Base-by-base conservation (phyloP, 2,888 invertebrate genomes). In the Lottia gigantea region DNA sequence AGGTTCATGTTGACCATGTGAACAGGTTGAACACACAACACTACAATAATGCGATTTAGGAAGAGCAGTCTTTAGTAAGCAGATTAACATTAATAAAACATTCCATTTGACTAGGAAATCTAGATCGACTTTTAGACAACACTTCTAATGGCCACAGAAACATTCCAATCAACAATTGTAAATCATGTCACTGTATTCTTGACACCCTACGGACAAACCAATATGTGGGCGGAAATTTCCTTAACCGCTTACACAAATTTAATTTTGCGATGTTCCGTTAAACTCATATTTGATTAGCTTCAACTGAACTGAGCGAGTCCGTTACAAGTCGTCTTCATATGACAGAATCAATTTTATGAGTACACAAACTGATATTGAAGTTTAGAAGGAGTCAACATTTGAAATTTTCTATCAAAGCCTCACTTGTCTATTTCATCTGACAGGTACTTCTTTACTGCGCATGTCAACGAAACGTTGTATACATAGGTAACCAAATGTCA, bases 21-120 rank as follows among this genome's bases (percentile, higher is more conserved):
- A 68, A 68, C 68, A 68, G 31, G 45, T 49, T 47, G 15, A 26
- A 47, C 64, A 62, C 64, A 68, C 68, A 68, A 14, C 25, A 14
- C 63, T 68, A 68, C 68, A 68, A 68, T 68, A 64, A 68, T 68
- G 62, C 64, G 68, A 68, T 68, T 68, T 68, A 68, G 68, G 47
- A 63, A 46, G 46, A 47, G 47, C 64, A 64, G 46, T 45, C 40
- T 62, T 62, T 62, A 64, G 68, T 62, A 68, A 68, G 68, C 68
- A 68, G 68, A 68, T 68, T 68, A 68, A 64, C 68, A 55, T 46
- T 46, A 68, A 63, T 63, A 68, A 68, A 68, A 68, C 68, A 68
- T 68, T 68, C 68, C 68, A 68, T 63, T 40, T 62, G 19, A 49
- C 46, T 64, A 19, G 26, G 49, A 68, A 68, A 68, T 63, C 68